phyloP scores from a whole-genome alignment of 2,888 invertebrate species.

The Apomyelois bistriatella region DNA sequence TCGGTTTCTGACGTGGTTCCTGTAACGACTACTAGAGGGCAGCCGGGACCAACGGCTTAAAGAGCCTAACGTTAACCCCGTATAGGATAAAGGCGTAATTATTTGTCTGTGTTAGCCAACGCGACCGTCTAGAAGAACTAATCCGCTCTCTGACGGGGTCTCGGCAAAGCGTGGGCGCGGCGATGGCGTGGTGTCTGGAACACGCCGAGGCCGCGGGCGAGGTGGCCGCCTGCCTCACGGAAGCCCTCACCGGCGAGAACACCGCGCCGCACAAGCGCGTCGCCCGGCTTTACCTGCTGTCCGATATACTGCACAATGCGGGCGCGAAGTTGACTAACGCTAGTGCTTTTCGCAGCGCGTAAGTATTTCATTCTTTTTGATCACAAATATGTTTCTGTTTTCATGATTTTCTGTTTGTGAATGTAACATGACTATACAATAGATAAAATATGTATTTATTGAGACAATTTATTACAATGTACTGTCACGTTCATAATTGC shows the following conservation, averaged over 20 bases:
- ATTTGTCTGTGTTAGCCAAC: no score
- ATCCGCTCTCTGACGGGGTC: conserved; percentile 91
- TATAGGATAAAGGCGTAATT: no score
- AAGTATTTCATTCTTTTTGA: conserved; percentile 38
- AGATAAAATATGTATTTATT: no score
- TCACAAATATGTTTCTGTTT: no score
- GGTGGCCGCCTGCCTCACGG: conserved; percentile 93
- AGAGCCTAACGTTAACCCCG: no score
- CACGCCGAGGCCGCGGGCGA: conserved; percentile 99
- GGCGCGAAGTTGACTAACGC: conserved; percentile 98
- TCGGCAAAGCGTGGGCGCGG: conserved; percentile 91
- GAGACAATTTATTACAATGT: no score
- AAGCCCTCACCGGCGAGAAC: conserved; percentile 87
- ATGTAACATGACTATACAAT: no score
- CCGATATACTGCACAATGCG: conserved; percentile 98
- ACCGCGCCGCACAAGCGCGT: conserved; percentile 94
- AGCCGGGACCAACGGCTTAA: no score
- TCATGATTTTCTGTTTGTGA: not conserved
- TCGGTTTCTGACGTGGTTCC: no score
- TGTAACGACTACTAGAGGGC: no score
- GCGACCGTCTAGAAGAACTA: conserved; percentile 95
- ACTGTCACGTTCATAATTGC: no score
- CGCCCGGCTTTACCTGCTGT: conserved; percentile 95
- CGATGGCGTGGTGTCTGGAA: conserved; percentile 99
- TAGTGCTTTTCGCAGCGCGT: conserved; percentile 94